Evolutionary conservation across 1,140 invertebrate species (phyloP).

Genomic region (Aphaenogaster rudis): DNA sequence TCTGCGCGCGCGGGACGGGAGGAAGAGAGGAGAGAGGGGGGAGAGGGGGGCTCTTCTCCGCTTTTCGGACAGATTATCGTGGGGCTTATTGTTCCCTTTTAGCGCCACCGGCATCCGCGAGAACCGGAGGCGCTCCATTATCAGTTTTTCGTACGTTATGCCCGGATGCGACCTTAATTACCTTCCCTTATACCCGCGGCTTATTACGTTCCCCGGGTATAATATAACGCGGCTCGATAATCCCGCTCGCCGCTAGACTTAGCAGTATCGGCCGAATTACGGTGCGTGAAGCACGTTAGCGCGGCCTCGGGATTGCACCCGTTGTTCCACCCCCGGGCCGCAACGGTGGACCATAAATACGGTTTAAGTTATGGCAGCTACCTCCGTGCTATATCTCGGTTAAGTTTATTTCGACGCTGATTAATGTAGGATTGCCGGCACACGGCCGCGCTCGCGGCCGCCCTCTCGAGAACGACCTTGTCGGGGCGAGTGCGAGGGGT

Average conservation of each 20-base stretch:
- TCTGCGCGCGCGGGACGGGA: neutral
- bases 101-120: neutral
- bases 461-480: slow-evolving; percentile 22
- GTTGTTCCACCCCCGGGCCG: neutral
- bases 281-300: neutral
- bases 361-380: slow-evolving; percentile 49
- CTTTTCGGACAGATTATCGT: slow-evolving; percentile 49
- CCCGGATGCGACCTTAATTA: slow-evolving; percentile 51
- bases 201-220: slow-evolving; percentile 28
- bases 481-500: neutral
- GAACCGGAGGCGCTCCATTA: slow-evolving; percentile 35
- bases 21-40: too few relatives aligned
- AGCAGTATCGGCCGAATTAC: slow-evolving; percentile 49
- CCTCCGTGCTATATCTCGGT: slow-evolving; percentile 13
- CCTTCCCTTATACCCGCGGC: slow-evolving; percentile 37
- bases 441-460: neutral
- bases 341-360: slow-evolving; percentile 37
- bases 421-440: slow-evolving; percentile 33
- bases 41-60: neutral
- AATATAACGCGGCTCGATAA: slow-evolving; percentile 55
- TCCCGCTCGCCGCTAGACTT: slow-evolving; percentile 36
- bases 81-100: slow-evolving; percentile 42
- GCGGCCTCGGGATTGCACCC: neutral
- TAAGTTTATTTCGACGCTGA: slow-evolving; percentile 44
- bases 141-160: slow-evolving; percentile 56